phyloP scores from a whole-genome alignment of 1,140 invertebrate genomes.

The Halictus rubicundus region DNA sequence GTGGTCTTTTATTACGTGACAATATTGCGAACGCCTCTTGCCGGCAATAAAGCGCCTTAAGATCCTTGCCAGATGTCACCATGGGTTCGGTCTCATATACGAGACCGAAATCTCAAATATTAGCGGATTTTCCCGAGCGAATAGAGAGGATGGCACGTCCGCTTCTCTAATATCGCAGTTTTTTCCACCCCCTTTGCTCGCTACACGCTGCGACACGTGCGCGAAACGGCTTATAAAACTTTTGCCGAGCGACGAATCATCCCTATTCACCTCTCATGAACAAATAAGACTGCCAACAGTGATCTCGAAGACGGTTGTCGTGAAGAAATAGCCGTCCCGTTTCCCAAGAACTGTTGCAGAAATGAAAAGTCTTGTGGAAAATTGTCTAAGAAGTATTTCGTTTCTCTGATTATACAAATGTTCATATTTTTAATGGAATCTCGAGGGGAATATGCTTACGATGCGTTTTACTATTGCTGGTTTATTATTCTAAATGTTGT shows the following conservation, averaged over 20 bases:
- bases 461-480: too few species aligned
- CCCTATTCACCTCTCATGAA: neutral
- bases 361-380: neutral
- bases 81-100: conserved; percentile 54
- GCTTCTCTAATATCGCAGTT: conserved; percentile 55
- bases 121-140: conserved; percentile 42
- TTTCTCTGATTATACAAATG: too few species aligned
- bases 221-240: conserved; percentile 66
- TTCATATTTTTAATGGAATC: too few species aligned
- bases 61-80: conserved; percentile 69
- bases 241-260: conserved; percentile 6
- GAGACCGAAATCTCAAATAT: conserved; percentile 71
- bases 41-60: conserved; percentile 66
- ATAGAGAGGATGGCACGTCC: conserved; percentile 48
- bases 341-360: too few species aligned
- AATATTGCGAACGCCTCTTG: conserved; percentile 62
- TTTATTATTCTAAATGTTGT: too few species aligned
- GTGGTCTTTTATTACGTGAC: conserved; percentile 65
- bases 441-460: too few species aligned
- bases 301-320: neutral
- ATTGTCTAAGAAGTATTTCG: neutral
- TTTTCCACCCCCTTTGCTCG: conserved; percentile 30
- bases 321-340: too few species aligned
- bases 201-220: conserved; percentile 59
- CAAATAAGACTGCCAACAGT: neutral